Conservation (phyloP, 2,797 vertebrate genomes). For the Phrynocephalus vlangalii region DNA sequence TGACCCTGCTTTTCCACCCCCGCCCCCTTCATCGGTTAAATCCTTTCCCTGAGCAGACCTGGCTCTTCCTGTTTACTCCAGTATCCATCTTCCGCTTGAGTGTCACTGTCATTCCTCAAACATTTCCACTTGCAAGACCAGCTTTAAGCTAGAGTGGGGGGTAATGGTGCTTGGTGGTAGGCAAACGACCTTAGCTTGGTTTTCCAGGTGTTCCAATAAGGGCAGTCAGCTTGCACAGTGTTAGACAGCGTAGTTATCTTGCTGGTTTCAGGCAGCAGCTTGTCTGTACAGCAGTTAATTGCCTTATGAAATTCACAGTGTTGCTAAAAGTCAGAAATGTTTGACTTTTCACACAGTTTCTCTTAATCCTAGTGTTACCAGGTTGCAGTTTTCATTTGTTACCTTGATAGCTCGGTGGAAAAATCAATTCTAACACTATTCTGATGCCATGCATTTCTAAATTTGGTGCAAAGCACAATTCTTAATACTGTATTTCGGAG, state of each 20-base stretch:
- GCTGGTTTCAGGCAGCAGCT: neutral
- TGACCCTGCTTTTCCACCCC: neutral
- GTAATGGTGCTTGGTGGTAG: neutral
- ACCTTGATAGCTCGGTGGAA: neutral
- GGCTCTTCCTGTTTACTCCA: slow-evolving; percentile 43
- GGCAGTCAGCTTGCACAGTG: neutral
- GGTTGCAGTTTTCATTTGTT: slow-evolving; percentile 21
- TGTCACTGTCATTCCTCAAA: slow-evolving; percentile 10
- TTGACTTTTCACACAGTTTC: neutral
- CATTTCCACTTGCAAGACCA: neutral
- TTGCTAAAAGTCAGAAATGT: neutral
- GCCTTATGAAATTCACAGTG: neutral
- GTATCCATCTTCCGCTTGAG: slow-evolving; percentile 16
- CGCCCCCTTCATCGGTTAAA: slow-evolving; percentile 8
- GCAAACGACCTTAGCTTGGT: neutral
- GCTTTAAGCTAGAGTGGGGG: slow-evolving; percentile 14
- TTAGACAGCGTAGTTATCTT: neutral
- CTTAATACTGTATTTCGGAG: neutral
- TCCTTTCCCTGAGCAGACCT: slow-evolving; percentile 31
- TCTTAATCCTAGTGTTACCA: neutral
- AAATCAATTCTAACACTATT: neutral
- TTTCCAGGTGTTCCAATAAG: neutral
- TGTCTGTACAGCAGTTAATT: neutral
- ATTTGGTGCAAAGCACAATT: neutral
- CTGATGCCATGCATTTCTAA: neutral